Conservation (phyloP, 2,797 vertebrate species). For the Macropus fuliginosus region DNA sequence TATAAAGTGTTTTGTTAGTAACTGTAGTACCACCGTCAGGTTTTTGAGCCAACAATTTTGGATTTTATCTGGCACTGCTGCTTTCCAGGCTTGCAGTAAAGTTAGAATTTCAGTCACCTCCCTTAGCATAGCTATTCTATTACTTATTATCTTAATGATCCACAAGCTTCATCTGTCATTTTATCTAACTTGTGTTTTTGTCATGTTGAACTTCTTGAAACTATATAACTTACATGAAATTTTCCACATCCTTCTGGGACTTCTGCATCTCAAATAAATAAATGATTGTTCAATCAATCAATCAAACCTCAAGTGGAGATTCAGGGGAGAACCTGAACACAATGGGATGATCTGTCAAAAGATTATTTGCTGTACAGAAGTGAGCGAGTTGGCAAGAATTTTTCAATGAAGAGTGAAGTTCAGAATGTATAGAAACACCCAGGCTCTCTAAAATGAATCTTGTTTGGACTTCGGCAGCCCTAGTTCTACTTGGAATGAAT, state of each 20-base stretch:
- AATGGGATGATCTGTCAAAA: slow-evolving; percentile 27
- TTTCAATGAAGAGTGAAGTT: background rate
- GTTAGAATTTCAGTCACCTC: background rate
- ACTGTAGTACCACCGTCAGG: background rate
- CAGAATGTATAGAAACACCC: background rate
- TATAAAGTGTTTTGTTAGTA: background rate
- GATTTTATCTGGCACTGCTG: background rate
- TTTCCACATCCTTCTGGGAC: background rate
- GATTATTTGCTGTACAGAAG: background rate
- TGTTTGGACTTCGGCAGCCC: slow-evolving; percentile 46
- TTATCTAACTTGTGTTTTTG: background rate
- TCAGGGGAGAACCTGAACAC: background rate
- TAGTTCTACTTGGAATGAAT: slow-evolving; percentile 65
- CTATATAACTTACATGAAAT: background rate
- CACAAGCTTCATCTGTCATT: background rate
- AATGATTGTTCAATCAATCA: background rate
- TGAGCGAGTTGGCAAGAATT: background rate
- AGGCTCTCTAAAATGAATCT: background rate
- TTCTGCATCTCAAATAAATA: background rate
- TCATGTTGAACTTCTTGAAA: background rate
- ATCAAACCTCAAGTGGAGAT: background rate
- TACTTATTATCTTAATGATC: background rate
- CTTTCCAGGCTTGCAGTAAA: background rate
- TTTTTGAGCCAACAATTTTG: background rate
- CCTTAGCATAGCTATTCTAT: background rate